Percentiles rank a stretch among this genome's conserved stretches.
Conservation (phyloP, 92 coral and sea anemone species). For the Nematostella vectensis region DNA sequence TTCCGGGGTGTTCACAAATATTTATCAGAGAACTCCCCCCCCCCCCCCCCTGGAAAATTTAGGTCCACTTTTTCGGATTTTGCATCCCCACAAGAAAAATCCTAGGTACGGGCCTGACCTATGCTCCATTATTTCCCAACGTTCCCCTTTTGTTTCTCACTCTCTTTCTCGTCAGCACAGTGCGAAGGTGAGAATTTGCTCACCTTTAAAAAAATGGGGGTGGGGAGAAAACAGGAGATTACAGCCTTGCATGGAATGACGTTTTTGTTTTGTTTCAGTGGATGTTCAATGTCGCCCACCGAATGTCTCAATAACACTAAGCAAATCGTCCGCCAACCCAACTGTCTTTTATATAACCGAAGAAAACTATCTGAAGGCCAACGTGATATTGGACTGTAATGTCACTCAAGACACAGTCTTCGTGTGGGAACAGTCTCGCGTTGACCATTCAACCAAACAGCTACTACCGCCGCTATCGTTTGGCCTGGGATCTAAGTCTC, state of each 20-base stretch:
- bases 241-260: not conserved
- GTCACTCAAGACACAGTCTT: conserved; percentile 24
- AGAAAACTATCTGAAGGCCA: conserved; percentile 16
- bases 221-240: too few relatives aligned
- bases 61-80: too few relatives aligned
- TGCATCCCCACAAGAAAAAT: too few relatives aligned
- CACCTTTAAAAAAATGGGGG: too few relatives aligned
- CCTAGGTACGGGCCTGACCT: too few relatives aligned
- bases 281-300: conserved; percentile 71
- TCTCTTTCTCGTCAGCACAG: too few relatives aligned
- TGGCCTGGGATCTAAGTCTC: conserved; percentile 20
- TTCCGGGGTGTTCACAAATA: too few relatives aligned
- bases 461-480: conserved; percentile 22
- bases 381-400: conserved; percentile 34
- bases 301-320: conserved; percentile 33
- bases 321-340: conserved; percentile 27
- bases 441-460: conserved; percentile 28
- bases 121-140: too few relatives aligned
- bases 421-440: conserved; percentile 44
- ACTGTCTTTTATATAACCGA: conserved; percentile 33
- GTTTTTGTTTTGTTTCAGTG: conserved; percentile 29
- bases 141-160: too few relatives aligned
- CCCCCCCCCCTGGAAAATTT: too few relatives aligned
- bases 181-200: too few relatives aligned
- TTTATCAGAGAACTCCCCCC: too few relatives aligned